Evolutionary conservation across 2,888 invertebrate species (phyloP).

Genomic region (Melinopterus prodromus): DNA sequence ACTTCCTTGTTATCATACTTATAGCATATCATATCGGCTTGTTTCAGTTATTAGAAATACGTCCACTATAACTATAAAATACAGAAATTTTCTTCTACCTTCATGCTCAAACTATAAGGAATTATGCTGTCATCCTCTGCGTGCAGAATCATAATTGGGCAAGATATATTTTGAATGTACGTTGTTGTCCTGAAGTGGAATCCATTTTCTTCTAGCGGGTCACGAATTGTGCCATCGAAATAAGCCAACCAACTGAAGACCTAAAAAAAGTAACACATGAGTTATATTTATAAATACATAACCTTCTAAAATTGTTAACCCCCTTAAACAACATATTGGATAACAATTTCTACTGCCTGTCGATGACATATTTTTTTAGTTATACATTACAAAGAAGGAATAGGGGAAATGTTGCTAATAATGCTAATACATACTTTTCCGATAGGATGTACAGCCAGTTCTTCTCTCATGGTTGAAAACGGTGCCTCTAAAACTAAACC

Average conservation of each 20-base stretch:
- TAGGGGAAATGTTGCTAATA: neutral
- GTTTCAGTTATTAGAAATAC: no score
- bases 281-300: no score
- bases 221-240: constrained; percentile 52
- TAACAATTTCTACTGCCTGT: no score
- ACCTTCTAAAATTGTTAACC: no score
- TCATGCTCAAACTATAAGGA: constrained; percentile 51
- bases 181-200: constrained; percentile 51
- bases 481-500: constrained; percentile 53
- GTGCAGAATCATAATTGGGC: constrained; percentile 56
- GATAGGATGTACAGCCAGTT: constrained; percentile 48
- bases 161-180: constrained; percentile 51
- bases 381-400: neutral
- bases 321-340: no score
- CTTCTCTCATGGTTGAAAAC: constrained; percentile 53
- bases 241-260: constrained; percentile 54
- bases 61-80: no score
- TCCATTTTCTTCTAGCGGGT: constrained; percentile 52
- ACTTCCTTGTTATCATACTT: no score
- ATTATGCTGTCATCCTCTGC: constrained; percentile 54
- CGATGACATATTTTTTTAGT: no score
- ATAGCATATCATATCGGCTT: no score
- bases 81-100: constrained; percentile 43
- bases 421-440: constrained; percentile 44
- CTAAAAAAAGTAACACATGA: constrained; percentile 41